These are phyloP conservation scores for Deilephila elpenor DNA, from an alignment of 2,888 invertebrate species.

Conservation along the genomic window DNA sequence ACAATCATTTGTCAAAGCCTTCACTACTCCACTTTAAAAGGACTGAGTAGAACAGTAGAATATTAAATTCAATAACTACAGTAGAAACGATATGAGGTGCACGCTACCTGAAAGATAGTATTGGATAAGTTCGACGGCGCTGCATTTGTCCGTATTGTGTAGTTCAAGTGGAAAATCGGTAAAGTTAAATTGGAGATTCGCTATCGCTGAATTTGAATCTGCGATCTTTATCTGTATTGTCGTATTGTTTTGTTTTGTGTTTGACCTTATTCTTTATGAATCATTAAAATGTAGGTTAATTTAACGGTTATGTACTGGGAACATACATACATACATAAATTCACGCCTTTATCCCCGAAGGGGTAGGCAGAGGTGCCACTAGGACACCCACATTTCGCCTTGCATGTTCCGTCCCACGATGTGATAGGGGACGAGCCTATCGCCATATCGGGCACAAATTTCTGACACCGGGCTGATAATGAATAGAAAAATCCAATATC, in stretches of 20 bases:
- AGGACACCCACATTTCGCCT: no score
- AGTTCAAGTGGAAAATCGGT: slow-evolving; percentile 54
- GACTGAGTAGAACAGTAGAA: background rate
- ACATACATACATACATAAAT: no score
- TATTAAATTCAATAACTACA: slow-evolving; percentile 7
- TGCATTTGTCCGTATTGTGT: slow-evolving; percentile 32
- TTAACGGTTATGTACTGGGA: no score
- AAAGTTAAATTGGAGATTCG: slow-evolving; percentile 74
- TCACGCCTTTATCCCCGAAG: no score
- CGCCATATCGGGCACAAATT: no score
- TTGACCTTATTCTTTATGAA: background rate
- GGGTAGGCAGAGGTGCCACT: no score
- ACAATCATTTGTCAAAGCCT: no score
- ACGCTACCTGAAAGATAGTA: slow-evolving; percentile 38
- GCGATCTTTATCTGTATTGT: slow-evolving; percentile 37
- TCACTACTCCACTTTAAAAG: background rate
- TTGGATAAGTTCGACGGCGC: slow-evolving; percentile 58
- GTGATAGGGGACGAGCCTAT: no score
- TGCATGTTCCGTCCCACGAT: no score
- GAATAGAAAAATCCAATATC: no score
- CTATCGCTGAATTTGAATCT: slow-evolving; percentile 58
- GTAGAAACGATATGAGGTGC: background rate
- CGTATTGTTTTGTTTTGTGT: background rate
- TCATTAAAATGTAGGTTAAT: no score
- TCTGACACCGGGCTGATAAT: no score